Base-by-base conservation (phyloP, 2,888 invertebrate genomes). In the Yponomeuta sedellus region DNA sequence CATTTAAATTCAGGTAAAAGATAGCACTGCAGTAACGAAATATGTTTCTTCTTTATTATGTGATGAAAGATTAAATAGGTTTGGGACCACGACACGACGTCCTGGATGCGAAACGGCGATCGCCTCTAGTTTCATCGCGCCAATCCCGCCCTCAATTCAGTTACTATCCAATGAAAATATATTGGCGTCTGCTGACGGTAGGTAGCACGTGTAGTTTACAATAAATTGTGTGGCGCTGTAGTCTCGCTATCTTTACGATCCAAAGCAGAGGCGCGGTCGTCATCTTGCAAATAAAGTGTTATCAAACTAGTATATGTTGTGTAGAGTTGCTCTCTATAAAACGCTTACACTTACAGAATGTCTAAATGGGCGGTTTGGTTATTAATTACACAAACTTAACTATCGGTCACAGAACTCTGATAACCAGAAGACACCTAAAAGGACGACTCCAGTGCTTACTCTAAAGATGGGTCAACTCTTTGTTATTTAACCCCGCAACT, bases 121-220 rank as follows among this genome's bases (percentile, higher is more conserved):
- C 68, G 69, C 67, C 68, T 66, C 44, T 52, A 65, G 70, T 67
- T 73, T 73, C 73, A 74, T 75, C 71, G 70, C 66, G 67, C 68
- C 62, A 69, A 34, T 66, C 68, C 64, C 67, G 64, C 69, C 68
- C 64, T 70, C 69, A 71, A 74, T 75, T 59, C 20, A 59, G 59
- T 75, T 72, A 75, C 71, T 72, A 72, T 71, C 68, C 71, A 72
- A 75, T 77, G 71, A 76, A 74, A 74, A 75, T 73, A 75, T 75
- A 71, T 73, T 69, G 67, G 70, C 70, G 64, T 68, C 68, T 68
- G 70, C 57, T 59, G 59, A 59, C 59, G 59, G 20, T 59, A 59
- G 25, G 19, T 59, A n/a, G 20, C 25, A 59, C 59, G 25, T 10
- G 59, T 59, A 52, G 25, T 20, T 59, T 59, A 59, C 25, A 59